Conservation (phyloP, 2,113 vertebrate genomes). For the Martes martes region DNA sequence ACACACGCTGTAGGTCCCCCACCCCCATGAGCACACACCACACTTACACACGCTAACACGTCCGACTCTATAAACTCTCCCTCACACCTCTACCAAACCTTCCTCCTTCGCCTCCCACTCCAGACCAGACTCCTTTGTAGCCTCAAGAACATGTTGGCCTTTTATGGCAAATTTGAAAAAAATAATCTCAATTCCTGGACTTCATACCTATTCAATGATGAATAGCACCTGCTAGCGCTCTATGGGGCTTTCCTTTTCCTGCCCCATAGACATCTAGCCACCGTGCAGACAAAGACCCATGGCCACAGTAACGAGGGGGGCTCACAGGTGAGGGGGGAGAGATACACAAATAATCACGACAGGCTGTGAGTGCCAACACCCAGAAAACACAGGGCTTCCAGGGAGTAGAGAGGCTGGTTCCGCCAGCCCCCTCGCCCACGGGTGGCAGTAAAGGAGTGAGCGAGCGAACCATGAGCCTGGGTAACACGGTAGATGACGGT, state of each 20-base stretch:
- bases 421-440: not conserved
- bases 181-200: not conserved
- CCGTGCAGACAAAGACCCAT: not conserved
- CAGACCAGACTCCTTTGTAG: not conserved
- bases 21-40: not conserved
- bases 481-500: not conserved
- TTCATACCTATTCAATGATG: not conserved
- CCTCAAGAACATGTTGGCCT: not conserved
- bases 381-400: not conserved
- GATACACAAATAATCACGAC: not conserved
- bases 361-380: not conserved
- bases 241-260: not conserved
- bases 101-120: not conserved
- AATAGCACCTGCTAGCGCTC: not conserved
- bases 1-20: not conserved
- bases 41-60: rapidly evolving
- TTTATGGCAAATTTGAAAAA: not conserved
- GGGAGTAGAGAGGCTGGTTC: not conserved
- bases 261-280: not conserved
- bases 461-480: not conserved
- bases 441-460: not conserved
- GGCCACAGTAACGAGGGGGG: not conserved
- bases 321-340: not conserved
- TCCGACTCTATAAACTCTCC: not conserved
- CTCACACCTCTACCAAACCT: not conserved